phyloP scores from a whole-genome alignment of 2,888 invertebrate genomes.

The Leptinotarsa haldemani region DNA sequence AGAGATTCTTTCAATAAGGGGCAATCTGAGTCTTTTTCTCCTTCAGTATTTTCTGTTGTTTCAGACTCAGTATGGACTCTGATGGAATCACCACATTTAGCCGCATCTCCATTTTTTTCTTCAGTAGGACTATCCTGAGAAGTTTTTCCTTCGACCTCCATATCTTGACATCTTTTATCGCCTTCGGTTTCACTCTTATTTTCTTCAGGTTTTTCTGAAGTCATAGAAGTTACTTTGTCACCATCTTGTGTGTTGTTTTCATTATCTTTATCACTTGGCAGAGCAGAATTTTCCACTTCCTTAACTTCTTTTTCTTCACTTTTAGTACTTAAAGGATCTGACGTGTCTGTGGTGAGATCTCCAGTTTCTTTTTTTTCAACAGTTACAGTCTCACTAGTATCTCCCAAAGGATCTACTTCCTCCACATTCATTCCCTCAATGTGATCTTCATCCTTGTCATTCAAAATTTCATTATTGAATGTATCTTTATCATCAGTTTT shows the following conservation, averaged over 20 bases:
- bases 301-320: constrained; percentile 8
- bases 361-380: constrained; percentile 20
- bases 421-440: constrained; percentile 5
- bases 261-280: neutral
- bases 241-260: constrained; percentile 13
- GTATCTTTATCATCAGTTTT: constrained; percentile 1
- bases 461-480: neutral
- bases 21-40: constrained; percentile 7
- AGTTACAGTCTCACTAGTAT: neutral
- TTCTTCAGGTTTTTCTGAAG: constrained; percentile 1
- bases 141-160: constrained; percentile 1
- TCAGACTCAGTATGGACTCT: neutral
- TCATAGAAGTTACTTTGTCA: neutral
- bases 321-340: constrained; percentile 1
- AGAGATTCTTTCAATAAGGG: constrained; percentile 42
- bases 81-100: neutral
- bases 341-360: neutral
- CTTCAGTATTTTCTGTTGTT: constrained; percentile 13
- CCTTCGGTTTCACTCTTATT: neutral
- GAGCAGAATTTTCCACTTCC: neutral
- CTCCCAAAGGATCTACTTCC: constrained; percentile 3
- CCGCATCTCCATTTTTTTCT: neutral
- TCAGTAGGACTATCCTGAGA: neutral
- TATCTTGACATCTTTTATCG: neutral
- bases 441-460: neutral